phyloP scores from a whole-genome alignment of 2,797 vertebrate genomes.

The Graptemys geographica region DNA sequence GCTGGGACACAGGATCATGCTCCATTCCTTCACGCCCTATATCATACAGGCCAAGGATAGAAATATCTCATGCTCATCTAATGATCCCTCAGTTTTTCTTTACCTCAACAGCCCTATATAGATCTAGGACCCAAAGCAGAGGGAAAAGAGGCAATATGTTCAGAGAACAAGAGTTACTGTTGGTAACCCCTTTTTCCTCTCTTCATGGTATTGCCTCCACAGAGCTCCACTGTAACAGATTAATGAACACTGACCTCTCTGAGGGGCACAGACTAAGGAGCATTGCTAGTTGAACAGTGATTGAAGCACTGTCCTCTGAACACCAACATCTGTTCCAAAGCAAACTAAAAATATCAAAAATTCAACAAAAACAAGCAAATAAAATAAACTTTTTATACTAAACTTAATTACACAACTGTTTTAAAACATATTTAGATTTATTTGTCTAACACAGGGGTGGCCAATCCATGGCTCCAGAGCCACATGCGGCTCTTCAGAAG shows the following conservation, averaged over 20 bases:
- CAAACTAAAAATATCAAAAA: constrained; percentile 17
- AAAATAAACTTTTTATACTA: constrained; percentile 6
- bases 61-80: not conserved
- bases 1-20: not conserved
- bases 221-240: not conserved
- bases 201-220: not conserved
- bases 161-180: not conserved
- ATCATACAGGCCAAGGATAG: not conserved
- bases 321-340: not conserved
- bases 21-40: not conserved
- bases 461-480: too few relatives aligned
- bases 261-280: not conserved
- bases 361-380: not conserved
- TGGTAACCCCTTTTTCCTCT: not conserved
- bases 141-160: not conserved
- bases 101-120: not conserved
- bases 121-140: not conserved
- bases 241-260: not conserved
- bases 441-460: too few relatives aligned
- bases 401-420: not conserved
- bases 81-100: not conserved
- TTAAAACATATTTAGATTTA: not conserved
- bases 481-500: too few relatives aligned
- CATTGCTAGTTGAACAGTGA: constrained; percentile 1
- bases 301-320: not conserved